Percentiles rank a stretch among this genome's conserved stretches.
These are phyloP conservation scores for Casuarius casuarius DNA, from an alignment of 2,113 vertebrate genomes.

Conservation along the genomic window DNA sequence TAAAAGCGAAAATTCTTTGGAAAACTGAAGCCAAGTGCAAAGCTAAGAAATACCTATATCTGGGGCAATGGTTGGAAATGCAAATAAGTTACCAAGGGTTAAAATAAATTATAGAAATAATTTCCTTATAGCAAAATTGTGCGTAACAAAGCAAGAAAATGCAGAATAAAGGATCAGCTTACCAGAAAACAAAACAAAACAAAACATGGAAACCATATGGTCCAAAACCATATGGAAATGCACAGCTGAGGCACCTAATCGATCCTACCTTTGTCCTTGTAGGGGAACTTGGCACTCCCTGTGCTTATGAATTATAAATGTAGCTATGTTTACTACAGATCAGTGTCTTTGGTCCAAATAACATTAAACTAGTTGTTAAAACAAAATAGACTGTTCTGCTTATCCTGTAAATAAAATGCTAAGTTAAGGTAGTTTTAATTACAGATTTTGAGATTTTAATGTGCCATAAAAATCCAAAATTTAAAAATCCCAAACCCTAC, in stretches of 20 bases:
- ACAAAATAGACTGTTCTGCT: not conserved
- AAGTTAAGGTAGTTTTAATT: not conserved
- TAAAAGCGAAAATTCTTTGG: not conserved
- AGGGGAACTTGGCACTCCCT: constrained; percentile 15
- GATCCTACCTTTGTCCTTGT: not conserved
- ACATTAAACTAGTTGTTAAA: not conserved
- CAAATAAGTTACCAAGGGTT: not conserved
- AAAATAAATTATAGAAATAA: not conserved
- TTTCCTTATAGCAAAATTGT: not conserved
- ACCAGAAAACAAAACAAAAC: not conserved
- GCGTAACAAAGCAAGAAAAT: not conserved
- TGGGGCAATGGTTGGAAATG: not conserved
- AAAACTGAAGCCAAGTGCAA: not conserved
- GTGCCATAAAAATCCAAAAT: not conserved
- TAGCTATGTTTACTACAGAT: not conserved
- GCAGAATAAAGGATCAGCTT: not conserved
- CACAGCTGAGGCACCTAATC: not conserved
- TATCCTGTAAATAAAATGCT: not conserved
- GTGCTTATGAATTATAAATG: constrained; percentile 53
- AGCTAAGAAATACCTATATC: not conserved
- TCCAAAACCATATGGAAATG: not conserved
- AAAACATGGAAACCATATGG: not conserved
- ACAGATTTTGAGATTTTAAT: not conserved
- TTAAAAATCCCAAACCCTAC: not conserved
- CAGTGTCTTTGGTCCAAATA: not conserved